Percentiles rank a stretch among this genome's conserved stretches.
These are phyloP conservation scores for Pseudobourletiella spinata DNA, from an alignment of 1,140 invertebrate species.

Conservation along the genomic window DNA sequence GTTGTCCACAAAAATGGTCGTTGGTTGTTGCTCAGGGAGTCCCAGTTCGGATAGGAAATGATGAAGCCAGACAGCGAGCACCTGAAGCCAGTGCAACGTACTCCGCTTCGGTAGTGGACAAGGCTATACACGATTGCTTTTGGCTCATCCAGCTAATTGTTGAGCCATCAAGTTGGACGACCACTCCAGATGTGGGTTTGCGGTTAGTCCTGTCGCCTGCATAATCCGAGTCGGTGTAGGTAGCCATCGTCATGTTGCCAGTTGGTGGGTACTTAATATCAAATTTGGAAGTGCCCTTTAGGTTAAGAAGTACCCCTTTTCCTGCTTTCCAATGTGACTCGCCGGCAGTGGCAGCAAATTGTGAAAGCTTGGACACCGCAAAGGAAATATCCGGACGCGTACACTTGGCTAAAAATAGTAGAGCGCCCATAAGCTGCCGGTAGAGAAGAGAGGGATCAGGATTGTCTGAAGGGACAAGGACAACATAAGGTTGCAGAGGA, in stretches of 20 bases:
- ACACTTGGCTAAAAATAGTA: conserved; percentile 39
- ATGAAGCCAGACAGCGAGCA: conserved; percentile 38
- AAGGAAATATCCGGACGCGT: conserved; percentile 41
- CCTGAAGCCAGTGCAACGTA: conserved; percentile 39
- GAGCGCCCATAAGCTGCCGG: conserved; percentile 35
- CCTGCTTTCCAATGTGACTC: conserved; percentile 36
- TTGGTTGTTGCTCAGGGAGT: not conserved
- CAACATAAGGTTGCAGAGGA: conserved; percentile 9
- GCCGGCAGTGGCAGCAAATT: conserved; percentile 19
- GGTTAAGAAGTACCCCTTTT: conserved; percentile 40
- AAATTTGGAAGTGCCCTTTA: conserved; percentile 37
- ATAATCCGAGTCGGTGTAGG: conserved; percentile 36
- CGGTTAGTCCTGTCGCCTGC: conserved; percentile 24
- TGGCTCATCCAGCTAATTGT: conserved; percentile 37
- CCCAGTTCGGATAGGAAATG: conserved; percentile 33
- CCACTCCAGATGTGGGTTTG: conserved; percentile 30
- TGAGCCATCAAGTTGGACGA: conserved; percentile 22
- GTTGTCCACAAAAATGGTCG: no score
- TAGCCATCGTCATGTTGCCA: conserved; percentile 3
- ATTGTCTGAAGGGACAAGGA: conserved; percentile 6
- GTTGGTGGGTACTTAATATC: conserved; percentile 7
- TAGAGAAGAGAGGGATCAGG: conserved; percentile 14
- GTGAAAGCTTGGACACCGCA: conserved; percentile 31
- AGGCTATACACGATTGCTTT: conserved; percentile 35
- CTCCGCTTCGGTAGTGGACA: conserved; percentile 38